Percentiles rank a stretch among this genome's conserved stretches.
Conservation (phyloP, 2,113 vertebrate genomes). For the Hemibagrus wyckioides region DNA sequence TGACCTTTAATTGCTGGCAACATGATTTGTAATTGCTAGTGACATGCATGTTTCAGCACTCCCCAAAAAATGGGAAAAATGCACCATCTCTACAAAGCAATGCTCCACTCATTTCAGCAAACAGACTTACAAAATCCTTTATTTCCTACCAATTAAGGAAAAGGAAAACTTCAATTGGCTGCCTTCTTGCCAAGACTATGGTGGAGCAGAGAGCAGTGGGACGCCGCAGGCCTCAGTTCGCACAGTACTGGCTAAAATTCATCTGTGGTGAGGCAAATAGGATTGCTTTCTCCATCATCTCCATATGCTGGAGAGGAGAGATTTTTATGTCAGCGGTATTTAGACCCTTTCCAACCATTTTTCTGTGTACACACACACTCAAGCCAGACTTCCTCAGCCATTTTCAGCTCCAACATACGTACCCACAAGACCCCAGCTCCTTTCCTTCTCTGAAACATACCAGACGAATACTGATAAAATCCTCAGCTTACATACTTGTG, state of each 20-base stretch:
- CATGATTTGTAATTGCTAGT: constrained; percentile 28
- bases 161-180: constrained; percentile 46
- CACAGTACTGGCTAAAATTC: constrained; percentile 36
- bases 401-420: constrained; percentile 14
- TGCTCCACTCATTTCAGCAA: constrained; percentile 35
- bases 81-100: constrained; percentile 22
- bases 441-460: constrained; percentile 1
- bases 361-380: not conserved
- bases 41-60: constrained; percentile 50
- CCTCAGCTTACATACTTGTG: not conserved
- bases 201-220: constrained; percentile 19
- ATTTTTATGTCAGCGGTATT: constrained; percentile 43
- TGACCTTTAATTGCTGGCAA: constrained; percentile 44
- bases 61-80: constrained; percentile 34
- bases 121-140: constrained; percentile 42
- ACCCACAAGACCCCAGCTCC: constrained; percentile 13
- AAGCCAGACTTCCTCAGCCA: constrained; percentile 19
- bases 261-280: constrained; percentile 52
- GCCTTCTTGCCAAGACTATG: constrained; percentile 40
- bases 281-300: constrained; percentile 49
- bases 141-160: constrained; percentile 51
- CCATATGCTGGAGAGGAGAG: constrained; percentile 21
- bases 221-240: constrained; percentile 12
- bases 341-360: constrained; percentile 45
- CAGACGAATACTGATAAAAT: constrained; percentile 28